Percentiles rank a stretch among this genome's conserved stretches.
Evolutionary conservation across 2,888 invertebrate species (phyloP).

Genomic region (Rotaria sp.): DNA sequence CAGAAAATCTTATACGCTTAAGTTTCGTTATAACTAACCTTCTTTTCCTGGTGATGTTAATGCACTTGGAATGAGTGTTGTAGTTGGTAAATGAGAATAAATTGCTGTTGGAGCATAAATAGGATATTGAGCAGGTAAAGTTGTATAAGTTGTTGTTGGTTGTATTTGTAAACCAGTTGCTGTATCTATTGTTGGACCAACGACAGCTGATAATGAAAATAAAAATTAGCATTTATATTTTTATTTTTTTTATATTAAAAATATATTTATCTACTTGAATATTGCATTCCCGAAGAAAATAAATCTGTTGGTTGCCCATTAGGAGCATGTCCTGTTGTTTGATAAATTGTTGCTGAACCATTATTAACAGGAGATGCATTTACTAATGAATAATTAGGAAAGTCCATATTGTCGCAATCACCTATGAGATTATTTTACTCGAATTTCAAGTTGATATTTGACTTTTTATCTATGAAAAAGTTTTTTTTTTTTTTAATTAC

Average conservation of each 20-base stretch:
- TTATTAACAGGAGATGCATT: slow-evolving; percentile 26
- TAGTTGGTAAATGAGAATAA: neutral
- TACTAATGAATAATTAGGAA: slow-evolving; percentile 3
- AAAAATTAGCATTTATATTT: too few species aligned
- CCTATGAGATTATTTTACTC: slow-evolving; percentile 8
- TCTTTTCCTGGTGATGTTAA: slow-evolving; percentile 21
- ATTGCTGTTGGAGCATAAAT: slow-evolving; percentile 23
- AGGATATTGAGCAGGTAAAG: neutral
- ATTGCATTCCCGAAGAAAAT: slow-evolving; percentile 23
- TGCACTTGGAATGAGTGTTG: slow-evolving; percentile 23
- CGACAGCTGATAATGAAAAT: neutral
- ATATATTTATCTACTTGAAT: neutral
- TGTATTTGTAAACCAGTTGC: slow-evolving; percentile 13
- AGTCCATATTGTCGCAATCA: slow-evolving; percentile 15
- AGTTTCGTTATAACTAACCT: neutral
- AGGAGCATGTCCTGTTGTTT: neutral
- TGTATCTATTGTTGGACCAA: neutral
- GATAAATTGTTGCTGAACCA: neutral
- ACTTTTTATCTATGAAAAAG: neutral
- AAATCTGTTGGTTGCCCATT: slow-evolving; percentile 23
- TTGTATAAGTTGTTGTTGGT: neutral
- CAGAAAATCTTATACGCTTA: too few species aligned
- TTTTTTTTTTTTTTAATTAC: neutral
- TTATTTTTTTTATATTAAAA: neutral
- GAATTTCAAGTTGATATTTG: neutral